Conservation (phyloP, 2,113 vertebrate species). For the Entomyzon cyanotis region DNA sequence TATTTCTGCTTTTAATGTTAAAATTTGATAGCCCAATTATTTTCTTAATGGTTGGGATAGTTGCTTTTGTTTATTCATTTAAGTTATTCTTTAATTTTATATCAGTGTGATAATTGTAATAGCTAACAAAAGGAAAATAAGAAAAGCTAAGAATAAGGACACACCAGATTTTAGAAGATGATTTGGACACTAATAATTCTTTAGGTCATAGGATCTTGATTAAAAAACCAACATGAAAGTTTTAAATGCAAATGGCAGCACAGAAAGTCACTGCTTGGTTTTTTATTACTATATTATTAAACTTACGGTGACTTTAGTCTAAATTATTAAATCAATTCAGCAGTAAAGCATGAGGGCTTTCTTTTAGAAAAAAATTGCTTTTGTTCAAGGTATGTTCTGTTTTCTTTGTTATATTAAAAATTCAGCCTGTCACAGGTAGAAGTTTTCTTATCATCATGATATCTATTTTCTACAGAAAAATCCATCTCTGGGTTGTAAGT, state of each 20-base stretch:
- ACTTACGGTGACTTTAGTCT: background rate
- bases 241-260: background rate
- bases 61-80: background rate
- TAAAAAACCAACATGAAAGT: rapidly evolving
- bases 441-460: background rate
- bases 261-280: background rate
- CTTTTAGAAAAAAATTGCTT: background rate
- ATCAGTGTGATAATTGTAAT: background rate
- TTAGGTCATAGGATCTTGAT: background rate
- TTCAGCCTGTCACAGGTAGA: background rate
- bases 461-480: background rate
- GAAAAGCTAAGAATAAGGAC: background rate
- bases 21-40: background rate
- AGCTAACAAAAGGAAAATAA: background rate
- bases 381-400: background rate
- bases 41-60: background rate
- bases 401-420: background rate
- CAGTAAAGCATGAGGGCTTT: background rate
- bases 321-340: background rate
- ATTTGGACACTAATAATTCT: background rate
- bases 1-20: background rate
- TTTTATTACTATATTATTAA: background rate
- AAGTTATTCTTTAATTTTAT: background rate
- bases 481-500: background rate
- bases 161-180: background rate